Evolutionary conservation across 2,113 vertebrate genomes (phyloP).

Genomic region (Pleuronectes platessa): DNA sequence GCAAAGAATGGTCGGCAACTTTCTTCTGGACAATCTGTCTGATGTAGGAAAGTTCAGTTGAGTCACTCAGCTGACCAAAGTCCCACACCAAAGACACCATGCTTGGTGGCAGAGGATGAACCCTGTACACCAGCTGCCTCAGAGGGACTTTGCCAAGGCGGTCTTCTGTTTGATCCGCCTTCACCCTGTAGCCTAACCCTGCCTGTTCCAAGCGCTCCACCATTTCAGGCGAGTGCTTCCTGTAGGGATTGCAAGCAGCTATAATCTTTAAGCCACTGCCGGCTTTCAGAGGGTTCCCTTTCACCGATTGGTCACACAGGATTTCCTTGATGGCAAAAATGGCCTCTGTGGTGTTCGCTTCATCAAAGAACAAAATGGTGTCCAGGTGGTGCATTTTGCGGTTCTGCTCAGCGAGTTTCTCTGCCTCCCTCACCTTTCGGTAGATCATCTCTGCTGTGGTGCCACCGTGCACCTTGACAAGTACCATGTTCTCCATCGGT

Average conservation of each 20-base stretch:
- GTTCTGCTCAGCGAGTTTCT: slow-evolving; percentile 73
- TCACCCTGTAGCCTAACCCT: slow-evolving; percentile 84
- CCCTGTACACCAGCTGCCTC: slow-evolving; percentile 83
- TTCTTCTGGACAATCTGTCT: slow-evolving; percentile 80
- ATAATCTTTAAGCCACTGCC: slow-evolving; percentile 81
- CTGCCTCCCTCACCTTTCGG: slow-evolving; percentile 80
- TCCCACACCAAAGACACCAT: slow-evolving; percentile 86
- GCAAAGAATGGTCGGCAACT: slow-evolving; percentile 55
- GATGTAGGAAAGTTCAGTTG: slow-evolving; percentile 81
- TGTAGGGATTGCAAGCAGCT: slow-evolving; percentile 86
- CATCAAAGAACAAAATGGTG: slow-evolving; percentile 86
- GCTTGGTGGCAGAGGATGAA: slow-evolving; percentile 84
- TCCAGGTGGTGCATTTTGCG: slow-evolving; percentile 65
- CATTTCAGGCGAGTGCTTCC: slow-evolving; percentile 79
- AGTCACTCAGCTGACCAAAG: slow-evolving; percentile 84
- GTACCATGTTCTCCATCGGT: slow-evolving; percentile 80
- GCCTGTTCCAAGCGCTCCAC: slow-evolving; percentile 82
- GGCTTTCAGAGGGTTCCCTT: slow-evolving; percentile 73
- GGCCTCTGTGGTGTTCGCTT: slow-evolving; percentile 86
- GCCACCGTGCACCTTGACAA: slow-evolving; percentile 85
- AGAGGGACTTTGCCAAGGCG: slow-evolving; percentile 83
- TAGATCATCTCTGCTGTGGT: slow-evolving; percentile 83
- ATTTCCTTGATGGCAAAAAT: slow-evolving; percentile 86
- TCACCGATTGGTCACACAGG: slow-evolving; percentile 81
- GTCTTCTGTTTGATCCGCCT: slow-evolving; percentile 81